Evolutionary conservation across 2,113 vertebrate genomes (phyloP), one percentile per base, ranked within the genome.

Genomic region (Labeo rohita): DNA sequence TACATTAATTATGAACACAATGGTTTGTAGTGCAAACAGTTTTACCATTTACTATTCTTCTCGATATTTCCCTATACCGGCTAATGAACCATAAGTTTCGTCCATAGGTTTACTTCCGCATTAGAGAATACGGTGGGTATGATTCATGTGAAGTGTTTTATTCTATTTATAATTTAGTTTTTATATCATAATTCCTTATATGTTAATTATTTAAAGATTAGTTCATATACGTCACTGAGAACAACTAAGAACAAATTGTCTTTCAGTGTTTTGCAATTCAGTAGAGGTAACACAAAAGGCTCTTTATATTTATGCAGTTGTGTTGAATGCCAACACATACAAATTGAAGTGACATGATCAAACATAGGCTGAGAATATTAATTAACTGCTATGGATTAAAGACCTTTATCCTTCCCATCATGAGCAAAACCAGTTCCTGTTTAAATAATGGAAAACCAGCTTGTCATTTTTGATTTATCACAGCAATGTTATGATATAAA

Each of bases 341-440:
- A 39, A 56, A 56, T 12, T 59, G 4, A 79, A 59, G 52, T 79
- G 76, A 43, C 76, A 79, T 43, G 76, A 43, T 79, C 76, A 79
- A 79, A 79, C 76, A 79, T 28, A 21, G 52, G 28, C 34, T 59
- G 16, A 56, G 18, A n/a, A 16, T 34, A 59, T 49, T 49, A 28
- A 74, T 74, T 49, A 49, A 75, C 28, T 28, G 21, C 45, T 49
- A 4, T 75, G 6, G 45, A 49, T 43, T 15, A 75, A 49, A 49
- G 3, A 13, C 2, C 45, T 75, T 49, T 28, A 28, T 13, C 43
- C 6, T 75, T 75, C 73, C n/a, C 45, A 28, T 74, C 45, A 47
- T 75, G 4, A 11, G 18, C 3, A 75, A 75, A 28, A 6, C 45
- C 73, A 23, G 45, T 75, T 75, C n/a, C n/a, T 75, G n/a, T 75